Percentiles rank a stretch among this genome's conserved stretches.
phyloP scores from a whole-genome alignment of 35 echinoderm and acorn worm genomes.

The Apostichopus californicus region DNA sequence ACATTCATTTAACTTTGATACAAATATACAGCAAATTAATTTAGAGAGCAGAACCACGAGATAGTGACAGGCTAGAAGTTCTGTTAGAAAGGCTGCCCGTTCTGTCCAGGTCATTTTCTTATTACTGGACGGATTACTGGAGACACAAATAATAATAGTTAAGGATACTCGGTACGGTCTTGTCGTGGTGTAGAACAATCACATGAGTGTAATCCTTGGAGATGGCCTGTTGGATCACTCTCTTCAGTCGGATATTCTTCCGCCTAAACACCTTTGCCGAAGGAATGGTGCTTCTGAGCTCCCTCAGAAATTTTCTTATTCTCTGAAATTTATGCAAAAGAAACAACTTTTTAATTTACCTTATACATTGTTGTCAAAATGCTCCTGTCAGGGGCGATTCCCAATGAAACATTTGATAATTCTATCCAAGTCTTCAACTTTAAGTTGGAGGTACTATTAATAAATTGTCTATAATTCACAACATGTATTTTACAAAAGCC shows the following conservation, averaged over 20 bases:
- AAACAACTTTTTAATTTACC: background rate
- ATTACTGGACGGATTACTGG: background rate
- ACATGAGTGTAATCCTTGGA: constrained; percentile 88
- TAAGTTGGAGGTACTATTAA: no score
- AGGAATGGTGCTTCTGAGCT: constrained; percentile 84
- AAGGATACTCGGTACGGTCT: constrained; percentile 89
- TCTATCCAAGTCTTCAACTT: no score
- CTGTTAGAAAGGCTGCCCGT: no score
- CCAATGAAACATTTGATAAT: no score
- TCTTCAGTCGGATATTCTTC: constrained; percentile 77
- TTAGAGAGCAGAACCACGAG: no score
- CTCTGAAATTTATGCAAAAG: constrained; percentile 63
- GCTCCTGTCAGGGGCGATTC: no score
- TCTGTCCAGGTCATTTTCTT: background rate
- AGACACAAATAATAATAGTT: background rate
- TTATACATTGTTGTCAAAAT: background rate
- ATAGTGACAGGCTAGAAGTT: no score
- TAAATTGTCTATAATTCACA: no score
- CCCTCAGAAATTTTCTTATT: constrained; percentile 73
- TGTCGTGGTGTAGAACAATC: constrained; percentile 90
- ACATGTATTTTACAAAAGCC: no score
- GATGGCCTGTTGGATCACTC: constrained; percentile 73
- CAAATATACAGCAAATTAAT: no score
- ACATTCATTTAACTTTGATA: no score
- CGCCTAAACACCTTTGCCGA: constrained; percentile 77